Evolutionary conservation across 2,797 vertebrate genomes (phyloP).

Genomic region (Florisuga fusca): DNA sequence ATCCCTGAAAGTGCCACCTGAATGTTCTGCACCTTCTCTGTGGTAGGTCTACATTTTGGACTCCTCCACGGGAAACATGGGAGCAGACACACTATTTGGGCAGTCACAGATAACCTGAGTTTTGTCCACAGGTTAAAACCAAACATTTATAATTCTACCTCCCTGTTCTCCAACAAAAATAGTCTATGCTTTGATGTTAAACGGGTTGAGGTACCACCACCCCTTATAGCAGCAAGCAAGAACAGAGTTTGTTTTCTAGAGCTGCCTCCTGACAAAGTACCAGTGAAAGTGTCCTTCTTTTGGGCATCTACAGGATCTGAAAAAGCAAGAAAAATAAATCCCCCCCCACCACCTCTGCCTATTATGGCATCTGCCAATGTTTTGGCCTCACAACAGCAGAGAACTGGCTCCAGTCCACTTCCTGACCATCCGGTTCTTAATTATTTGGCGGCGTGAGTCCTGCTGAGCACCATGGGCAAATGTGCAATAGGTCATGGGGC

Average conservation of each 20-base stretch:
- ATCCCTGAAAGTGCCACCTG: too few species aligned
- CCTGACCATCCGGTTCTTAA: conserved; percentile 57
- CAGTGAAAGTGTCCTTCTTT: too few species aligned
- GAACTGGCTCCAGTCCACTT: conserved; percentile 51
- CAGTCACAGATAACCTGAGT: neutral
- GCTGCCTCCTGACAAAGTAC: too few species aligned
- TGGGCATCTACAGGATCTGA: neutral
- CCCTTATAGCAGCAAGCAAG: too few species aligned
- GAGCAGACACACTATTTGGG: neutral
- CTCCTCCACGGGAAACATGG: rapidly evolving
- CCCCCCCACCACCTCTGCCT: neutral
- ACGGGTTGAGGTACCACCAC: too few species aligned
- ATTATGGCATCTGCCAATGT: conserved; percentile 13
- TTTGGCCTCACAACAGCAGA: conserved; percentile 19
- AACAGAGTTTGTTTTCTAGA: too few species aligned
- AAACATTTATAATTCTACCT: neutral
- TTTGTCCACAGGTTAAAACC: neutral
- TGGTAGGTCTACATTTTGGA: neutral
- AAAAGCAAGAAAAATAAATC: neutral
- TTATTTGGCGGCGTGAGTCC: conserved; percentile 51
- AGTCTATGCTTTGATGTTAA: too few species aligned
- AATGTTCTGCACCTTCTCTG: too few species aligned
- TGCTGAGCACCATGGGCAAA: conserved; percentile 51
- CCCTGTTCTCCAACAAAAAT: too few species aligned
- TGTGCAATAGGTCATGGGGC: conserved; percentile 58